Evolutionary conservation across 1,140 invertebrate genomes (phyloP).

Genomic region (Pinna nobilis): DNA sequence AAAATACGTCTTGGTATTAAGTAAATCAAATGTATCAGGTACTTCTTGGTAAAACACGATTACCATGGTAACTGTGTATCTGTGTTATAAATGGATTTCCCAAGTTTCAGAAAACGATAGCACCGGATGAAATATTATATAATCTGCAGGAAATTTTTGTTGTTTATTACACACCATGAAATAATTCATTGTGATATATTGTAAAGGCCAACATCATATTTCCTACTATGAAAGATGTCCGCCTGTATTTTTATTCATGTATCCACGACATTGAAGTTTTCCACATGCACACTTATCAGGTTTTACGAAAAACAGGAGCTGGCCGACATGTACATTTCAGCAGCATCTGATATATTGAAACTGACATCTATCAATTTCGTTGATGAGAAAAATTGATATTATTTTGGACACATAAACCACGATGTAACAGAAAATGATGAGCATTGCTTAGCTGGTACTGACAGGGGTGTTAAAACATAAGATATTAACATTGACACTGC

Average conservation of each 20-base stretch:
- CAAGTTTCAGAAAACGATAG: too few species aligned
- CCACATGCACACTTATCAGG: constrained; percentile 17
- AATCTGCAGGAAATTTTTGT: constrained; percentile 10
- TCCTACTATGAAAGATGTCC: too few species aligned
- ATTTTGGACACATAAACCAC: constrained; percentile 30
- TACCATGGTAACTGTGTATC: too few species aligned
- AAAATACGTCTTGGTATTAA: too few species aligned
- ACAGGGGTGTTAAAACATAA: constrained; percentile 46
- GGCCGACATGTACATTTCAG: constrained; percentile 11
- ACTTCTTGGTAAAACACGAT: too few species aligned
- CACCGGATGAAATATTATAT: too few species aligned
- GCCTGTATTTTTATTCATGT: constrained; percentile 10
- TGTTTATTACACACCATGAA: too few species aligned
- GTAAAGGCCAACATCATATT: too few species aligned
- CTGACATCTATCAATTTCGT: constrained; percentile 35
- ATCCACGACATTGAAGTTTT: neutral
- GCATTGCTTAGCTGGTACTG: constrained; percentile 24
- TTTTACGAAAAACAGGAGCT: constrained; percentile 2
- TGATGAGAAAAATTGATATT: constrained; percentile 32
- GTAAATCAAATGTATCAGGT: too few species aligned
- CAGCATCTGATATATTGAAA: constrained; percentile 13
- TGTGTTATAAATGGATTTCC: too few species aligned
- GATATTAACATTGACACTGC: constrained; percentile 44
- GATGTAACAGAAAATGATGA: constrained; percentile 31
- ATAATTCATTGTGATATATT: too few species aligned